Evolutionary conservation across 2,888 invertebrate genomes (phyloP).

Genomic region (Quadroppia sp.): DNA sequence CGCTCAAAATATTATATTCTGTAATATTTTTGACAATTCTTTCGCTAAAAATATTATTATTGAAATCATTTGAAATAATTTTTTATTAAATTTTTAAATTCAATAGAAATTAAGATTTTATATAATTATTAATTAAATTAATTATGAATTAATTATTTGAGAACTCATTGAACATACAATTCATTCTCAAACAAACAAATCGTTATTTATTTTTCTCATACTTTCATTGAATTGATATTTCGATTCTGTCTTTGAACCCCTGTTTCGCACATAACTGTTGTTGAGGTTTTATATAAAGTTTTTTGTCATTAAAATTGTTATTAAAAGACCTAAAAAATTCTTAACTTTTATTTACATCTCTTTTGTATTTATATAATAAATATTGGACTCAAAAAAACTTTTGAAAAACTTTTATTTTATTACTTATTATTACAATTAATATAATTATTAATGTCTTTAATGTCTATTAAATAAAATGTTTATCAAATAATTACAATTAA

Average conservation of each 20-base stretch:
- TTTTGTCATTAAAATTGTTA: not conserved
- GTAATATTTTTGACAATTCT: not conserved
- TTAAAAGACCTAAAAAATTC: not conserved
- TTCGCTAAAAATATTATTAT: not conserved
- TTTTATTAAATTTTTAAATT: not conserved
- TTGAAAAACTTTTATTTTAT: not conserved
- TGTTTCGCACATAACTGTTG: conserved; percentile 27
- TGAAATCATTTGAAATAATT: not conserved
- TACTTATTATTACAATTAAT: not conserved
- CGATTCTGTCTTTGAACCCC: not conserved
- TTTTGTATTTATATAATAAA: not conserved
- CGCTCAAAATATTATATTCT: conserved; percentile 1
- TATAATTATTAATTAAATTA: not conserved
- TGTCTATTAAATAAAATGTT: not conserved
- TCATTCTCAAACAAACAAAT: not conserved
- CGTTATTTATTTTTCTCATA: conserved; percentile 10
- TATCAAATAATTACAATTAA: not conserved
- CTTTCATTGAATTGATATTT: not conserved
- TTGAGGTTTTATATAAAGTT: not conserved
- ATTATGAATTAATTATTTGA: not conserved
- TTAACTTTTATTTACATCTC: not conserved
- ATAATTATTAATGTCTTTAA: not conserved
- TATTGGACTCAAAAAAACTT: no score
- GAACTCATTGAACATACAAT: conserved; percentile 1
- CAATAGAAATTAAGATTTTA: not conserved